Evolutionary conservation across 2,797 vertebrate species (phyloP).

Genomic region (Amphiprion clarkii): DNA sequence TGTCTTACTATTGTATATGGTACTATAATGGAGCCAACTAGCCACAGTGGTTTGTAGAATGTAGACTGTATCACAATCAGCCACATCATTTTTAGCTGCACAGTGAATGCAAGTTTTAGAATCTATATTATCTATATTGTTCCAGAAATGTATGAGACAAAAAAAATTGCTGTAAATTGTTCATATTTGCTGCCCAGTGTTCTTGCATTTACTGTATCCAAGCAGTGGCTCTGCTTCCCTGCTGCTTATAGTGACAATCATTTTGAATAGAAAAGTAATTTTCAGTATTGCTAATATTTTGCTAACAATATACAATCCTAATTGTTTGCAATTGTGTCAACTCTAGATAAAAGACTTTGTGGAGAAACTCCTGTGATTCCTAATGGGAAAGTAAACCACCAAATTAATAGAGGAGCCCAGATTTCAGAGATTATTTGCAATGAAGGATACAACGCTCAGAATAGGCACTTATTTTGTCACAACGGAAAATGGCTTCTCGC

Average conservation of each 20-base stretch:
- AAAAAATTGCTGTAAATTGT: too few relatives aligned
- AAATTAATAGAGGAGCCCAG: rapidly evolving
- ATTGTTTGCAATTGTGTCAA: background rate
- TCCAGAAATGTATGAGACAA: too few relatives aligned
- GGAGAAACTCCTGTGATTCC: conserved; percentile 45
- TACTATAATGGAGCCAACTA: background rate
- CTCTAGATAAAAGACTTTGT: conserved; percentile 50
- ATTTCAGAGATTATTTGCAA: conserved; percentile 30
- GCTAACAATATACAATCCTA: background rate
- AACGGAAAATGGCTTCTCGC: conserved; percentile 44
- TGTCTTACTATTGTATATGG: background rate
- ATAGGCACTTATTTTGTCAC: rapidly evolving
- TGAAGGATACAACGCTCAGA: background rate
- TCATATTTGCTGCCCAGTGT: too few relatives aligned
- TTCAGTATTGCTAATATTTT: background rate
- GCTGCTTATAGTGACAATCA: background rate
- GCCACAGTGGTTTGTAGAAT: background rate
- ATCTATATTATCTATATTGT: too few relatives aligned
- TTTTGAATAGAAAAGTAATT: background rate
- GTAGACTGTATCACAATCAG: too few relatives aligned
- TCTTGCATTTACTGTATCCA: too few relatives aligned
- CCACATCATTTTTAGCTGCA: too few relatives aligned
- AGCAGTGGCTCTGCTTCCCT: too few relatives aligned
- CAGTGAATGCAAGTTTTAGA: too few relatives aligned
- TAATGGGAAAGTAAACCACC: background rate